A percentile compares a stretch with the other conserved stretches of the same genome.
These are phyloP conservation scores for Montipora foliosa DNA, from an alignment of 64 coral and sea anemone genomes.

Conservation along the genomic window DNA sequence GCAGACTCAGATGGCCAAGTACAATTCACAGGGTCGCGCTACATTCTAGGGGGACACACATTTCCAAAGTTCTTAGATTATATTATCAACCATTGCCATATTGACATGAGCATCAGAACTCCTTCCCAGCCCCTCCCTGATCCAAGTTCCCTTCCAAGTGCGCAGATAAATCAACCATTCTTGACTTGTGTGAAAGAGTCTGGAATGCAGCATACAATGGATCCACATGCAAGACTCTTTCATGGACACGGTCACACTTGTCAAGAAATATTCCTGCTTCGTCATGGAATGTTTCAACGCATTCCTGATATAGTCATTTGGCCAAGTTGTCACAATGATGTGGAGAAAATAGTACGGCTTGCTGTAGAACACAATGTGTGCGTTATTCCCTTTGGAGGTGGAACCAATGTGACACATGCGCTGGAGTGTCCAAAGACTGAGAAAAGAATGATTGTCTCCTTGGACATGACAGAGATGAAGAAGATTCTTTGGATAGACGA, in stretches of 20 bases:
- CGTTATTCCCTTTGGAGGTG: conserved; percentile 99
- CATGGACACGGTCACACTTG: conserved; percentile 98
- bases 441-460: conserved; percentile 92
- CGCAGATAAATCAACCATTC: conserved; percentile 84
- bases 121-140: conserved; percentile 84
- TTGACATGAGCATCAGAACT: conserved; percentile 51
- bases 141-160: conserved; percentile 76
- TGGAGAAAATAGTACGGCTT: conserved; percentile 79
- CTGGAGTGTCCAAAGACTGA: conserved; percentile 87
- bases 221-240: conserved; percentile 86
- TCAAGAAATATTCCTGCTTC: conserved; percentile 93
- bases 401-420: conserved; percentile 95
- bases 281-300: conserved; percentile 85
- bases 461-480: conserved; percentile 99
- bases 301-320: conserved; percentile 98
- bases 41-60: conserved; percentile 85
- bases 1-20: conserved; percentile 61
- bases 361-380: conserved; percentile 91
- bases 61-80: conserved; percentile 93
- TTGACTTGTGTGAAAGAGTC: conserved; percentile 53
- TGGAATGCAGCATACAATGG: conserved; percentile 77
- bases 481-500: conserved; percentile 96
- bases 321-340: conserved; percentile 93
- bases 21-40: conserved; percentile 81
- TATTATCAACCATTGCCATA: conserved; percentile 87